These are phyloP conservation scores for Tarsius wallacei DNA, from an alignment of 2,797 vertebrate species.

Conservation along the genomic window DNA sequence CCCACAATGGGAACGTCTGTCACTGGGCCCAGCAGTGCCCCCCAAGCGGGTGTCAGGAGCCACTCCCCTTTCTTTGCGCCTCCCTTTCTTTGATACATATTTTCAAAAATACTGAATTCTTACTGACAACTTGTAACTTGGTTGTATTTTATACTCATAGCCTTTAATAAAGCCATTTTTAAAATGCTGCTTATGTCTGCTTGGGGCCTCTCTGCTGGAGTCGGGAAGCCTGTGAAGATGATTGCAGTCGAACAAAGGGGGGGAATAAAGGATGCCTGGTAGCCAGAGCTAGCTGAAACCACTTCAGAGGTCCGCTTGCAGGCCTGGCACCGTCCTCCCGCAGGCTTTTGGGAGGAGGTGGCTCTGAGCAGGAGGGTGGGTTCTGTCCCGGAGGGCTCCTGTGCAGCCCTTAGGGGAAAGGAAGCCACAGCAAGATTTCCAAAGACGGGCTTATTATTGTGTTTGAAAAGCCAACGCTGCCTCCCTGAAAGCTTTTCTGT, in stretches of 20 bases:
- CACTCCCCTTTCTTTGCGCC: slow-evolving; percentile 87
- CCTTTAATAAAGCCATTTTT: slow-evolving; percentile 93
- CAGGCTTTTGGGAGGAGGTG: background rate
- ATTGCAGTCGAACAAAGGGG: background rate
- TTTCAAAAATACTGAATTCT: slow-evolving; percentile 89
- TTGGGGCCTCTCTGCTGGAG: background rate
- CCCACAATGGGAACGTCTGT: background rate
- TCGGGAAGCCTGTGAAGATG: background rate
- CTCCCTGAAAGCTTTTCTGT: background rate
- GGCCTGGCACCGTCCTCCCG: accelerated
- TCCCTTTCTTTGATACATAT: slow-evolving; percentile 89
- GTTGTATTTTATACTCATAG: slow-evolving; percentile 92
- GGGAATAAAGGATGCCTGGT: background rate
- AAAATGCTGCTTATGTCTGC: slow-evolving; percentile 71
- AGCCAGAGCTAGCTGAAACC: background rate
- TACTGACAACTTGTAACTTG: slow-evolving; percentile 89
- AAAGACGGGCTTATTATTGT: background rate
- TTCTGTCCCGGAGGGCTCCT: accelerated
- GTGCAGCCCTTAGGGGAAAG: accelerated
- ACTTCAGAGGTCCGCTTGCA: background rate
- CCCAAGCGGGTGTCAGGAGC: background rate
- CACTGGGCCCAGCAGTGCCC: slow-evolving; percentile 79
- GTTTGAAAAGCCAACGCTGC: background rate
- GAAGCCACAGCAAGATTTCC: background rate
- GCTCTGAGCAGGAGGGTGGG: background rate